Percentiles rank a stretch among this genome's conserved stretches.
Conservation (phyloP, 1,140 invertebrate species). For the Microplitis demolitor region DNA sequence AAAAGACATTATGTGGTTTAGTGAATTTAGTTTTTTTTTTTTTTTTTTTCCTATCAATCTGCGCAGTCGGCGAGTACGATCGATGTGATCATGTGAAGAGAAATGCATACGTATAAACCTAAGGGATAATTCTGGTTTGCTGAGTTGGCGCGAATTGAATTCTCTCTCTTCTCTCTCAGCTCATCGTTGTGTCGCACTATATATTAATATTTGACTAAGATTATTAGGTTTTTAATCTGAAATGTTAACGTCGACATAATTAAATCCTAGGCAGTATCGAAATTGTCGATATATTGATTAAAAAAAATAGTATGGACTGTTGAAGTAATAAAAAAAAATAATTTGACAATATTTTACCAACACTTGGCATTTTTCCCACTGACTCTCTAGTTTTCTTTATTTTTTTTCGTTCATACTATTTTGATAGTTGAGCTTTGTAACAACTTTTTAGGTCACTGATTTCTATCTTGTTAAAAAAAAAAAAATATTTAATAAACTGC, state of each 20-base stretch:
- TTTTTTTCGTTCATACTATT: too few relatives aligned
- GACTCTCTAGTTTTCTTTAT: too few relatives aligned
- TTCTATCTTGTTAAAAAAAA: too few relatives aligned
- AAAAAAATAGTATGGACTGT: too few relatives aligned
- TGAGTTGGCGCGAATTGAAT: conserved; percentile 10
- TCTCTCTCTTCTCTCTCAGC: neutral
- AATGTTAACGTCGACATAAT: neutral
- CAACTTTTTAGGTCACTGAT: too few relatives aligned
- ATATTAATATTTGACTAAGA: conserved; percentile 33
- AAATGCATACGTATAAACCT: conserved; percentile 11
- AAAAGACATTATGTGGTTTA: too few relatives aligned
- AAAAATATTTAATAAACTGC: too few relatives aligned
- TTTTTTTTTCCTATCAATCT: conserved; percentile 4
- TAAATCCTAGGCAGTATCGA: neutral
- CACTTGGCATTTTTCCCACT: too few relatives aligned
- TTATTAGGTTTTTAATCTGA: conserved; percentile 30
- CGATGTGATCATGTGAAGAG: conserved; percentile 10
- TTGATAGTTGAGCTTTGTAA: too few relatives aligned
- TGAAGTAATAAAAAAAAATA: too few relatives aligned
- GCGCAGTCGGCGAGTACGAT: conserved; percentile 15
- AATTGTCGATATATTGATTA: neutral
- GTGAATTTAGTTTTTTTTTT: neutral
- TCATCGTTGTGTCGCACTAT: neutral
- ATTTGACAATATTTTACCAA: too few relatives aligned
- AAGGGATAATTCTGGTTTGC: conserved; percentile 10